Conservation (phyloP, 1,140 invertebrate species). For the Lepidurus packardi region DNA sequence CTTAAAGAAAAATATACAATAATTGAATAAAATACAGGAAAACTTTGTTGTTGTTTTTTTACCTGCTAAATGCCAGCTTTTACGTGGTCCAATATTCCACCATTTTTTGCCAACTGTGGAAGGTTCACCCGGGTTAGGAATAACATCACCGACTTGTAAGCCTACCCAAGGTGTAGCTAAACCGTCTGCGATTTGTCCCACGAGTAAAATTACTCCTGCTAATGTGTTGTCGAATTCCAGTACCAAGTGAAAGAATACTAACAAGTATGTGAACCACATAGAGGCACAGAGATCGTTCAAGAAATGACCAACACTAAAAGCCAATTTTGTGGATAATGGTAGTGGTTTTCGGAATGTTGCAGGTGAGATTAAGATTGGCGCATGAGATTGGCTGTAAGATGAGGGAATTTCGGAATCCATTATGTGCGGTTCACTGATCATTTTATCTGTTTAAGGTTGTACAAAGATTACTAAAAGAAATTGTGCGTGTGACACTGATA, state of each 20-base stretch:
- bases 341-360: not conserved
- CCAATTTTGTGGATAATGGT: slow-evolving; percentile 25
- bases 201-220: slow-evolving; percentile 71
- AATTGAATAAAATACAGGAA: not conserved
- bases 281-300: slow-evolving; percentile 92
- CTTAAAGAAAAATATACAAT: slow-evolving; percentile 42
- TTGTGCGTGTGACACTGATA: not conserved
- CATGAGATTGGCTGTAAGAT: not conserved
- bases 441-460: not conserved
- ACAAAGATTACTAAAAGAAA: not conserved
- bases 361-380: not conserved
- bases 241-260: slow-evolving; percentile 85
- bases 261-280: slow-evolving; percentile 96
- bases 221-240: slow-evolving; percentile 64
- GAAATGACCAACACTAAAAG: slow-evolving; percentile 64
- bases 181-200: slow-evolving; percentile 86
- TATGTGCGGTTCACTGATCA: not conserved
- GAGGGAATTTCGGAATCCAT: not conserved
- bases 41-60: slow-evolving; percentile 34
- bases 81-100: slow-evolving; percentile 59
- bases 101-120: not conserved
- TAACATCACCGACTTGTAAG: slow-evolving; percentile 66
- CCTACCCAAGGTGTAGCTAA: slow-evolving; percentile 84
- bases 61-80: slow-evolving; percentile 90
- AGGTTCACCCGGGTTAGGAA: not conserved